phyloP scores from a whole-genome alignment of 2,113 vertebrate genomes.

The Cygnus atratus region DNA sequence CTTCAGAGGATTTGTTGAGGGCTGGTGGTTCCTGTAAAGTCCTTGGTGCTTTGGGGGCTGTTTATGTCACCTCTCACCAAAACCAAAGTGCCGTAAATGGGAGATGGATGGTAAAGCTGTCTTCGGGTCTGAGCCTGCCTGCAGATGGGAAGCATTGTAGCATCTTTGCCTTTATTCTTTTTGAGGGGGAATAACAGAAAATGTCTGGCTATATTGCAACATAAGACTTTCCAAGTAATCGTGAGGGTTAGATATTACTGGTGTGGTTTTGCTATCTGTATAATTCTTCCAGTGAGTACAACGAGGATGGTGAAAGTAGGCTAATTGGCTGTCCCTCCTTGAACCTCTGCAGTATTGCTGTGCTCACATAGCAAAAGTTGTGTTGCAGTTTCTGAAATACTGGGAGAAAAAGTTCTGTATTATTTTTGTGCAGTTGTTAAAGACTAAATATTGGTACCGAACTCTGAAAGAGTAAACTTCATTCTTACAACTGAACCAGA shows the following conservation, averaged over 20 bases:
- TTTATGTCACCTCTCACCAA: neutral
- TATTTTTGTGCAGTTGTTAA: neutral
- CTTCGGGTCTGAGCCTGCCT: neutral
- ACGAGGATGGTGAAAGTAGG: neutral
- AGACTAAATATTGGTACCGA: neutral
- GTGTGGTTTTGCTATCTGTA: neutral
- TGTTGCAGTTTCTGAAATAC: neutral
- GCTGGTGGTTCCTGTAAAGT: neutral
- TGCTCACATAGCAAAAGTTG: neutral
- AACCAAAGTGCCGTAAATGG: neutral
- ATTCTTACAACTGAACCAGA: neutral
- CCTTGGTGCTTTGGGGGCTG: accelerated
- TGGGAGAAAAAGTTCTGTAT: neutral
- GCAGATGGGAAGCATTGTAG: neutral
- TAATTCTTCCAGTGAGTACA: neutral
- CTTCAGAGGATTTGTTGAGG: neutral
- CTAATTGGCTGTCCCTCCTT: neutral
- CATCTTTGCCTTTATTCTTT: neutral
- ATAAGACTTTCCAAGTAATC: neutral
- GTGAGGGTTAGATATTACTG: neutral
- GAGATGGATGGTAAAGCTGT: neutral
- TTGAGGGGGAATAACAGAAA: neutral
- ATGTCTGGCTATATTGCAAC: neutral
- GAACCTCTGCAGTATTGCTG: neutral
- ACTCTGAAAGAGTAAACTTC: neutral